Conservation (phyloP, 1,140 invertebrate genomes). For the Coenobita brevimanus region DNA sequence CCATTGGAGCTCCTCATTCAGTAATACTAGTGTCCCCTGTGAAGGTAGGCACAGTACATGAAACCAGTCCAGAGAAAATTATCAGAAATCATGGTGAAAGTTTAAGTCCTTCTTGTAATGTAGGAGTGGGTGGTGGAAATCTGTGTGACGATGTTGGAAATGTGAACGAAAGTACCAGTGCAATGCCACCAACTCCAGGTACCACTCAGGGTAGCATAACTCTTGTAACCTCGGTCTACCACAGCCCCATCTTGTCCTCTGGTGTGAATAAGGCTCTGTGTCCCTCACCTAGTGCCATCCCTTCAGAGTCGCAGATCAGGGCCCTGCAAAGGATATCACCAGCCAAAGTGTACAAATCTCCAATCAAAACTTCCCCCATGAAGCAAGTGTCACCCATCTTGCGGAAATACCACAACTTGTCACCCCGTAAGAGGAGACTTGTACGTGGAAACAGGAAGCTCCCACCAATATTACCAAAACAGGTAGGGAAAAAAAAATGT, state of each 20-base stretch:
- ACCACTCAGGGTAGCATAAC: not conserved
- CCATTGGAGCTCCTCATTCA: too few species aligned
- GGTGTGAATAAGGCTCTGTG: not conserved
- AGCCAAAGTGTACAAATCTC: conserved; percentile 34
- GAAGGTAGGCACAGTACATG: too few species aligned
- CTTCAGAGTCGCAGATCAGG: not conserved
- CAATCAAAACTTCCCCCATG: conserved; percentile 50
- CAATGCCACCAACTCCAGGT: too few species aligned
- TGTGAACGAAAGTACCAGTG: too few species aligned
- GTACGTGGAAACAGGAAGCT: conserved; percentile 29
- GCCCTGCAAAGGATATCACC: conserved; percentile 36
- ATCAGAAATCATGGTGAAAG: too few species aligned
- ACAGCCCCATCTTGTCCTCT: conserved; percentile 29
- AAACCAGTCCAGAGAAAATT: too few species aligned
- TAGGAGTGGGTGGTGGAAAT: too few species aligned
- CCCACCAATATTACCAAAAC: conserved; percentile 45
- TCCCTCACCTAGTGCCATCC: not conserved
- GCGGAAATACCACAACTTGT: conserved; percentile 47
- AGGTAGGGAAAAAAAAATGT: conserved; percentile 10
- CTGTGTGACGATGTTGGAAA: too few species aligned
- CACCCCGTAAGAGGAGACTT: conserved; percentile 27
- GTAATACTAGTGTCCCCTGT: too few species aligned
- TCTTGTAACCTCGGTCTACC: conserved; percentile 42
- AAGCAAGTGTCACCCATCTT: conserved; percentile 54
- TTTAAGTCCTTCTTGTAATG: too few species aligned